Evolutionary conservation across 2,888 invertebrate genomes (phyloP), one percentile per base, ranked within the genome.

Genomic region (Apamea sordens): DNA sequence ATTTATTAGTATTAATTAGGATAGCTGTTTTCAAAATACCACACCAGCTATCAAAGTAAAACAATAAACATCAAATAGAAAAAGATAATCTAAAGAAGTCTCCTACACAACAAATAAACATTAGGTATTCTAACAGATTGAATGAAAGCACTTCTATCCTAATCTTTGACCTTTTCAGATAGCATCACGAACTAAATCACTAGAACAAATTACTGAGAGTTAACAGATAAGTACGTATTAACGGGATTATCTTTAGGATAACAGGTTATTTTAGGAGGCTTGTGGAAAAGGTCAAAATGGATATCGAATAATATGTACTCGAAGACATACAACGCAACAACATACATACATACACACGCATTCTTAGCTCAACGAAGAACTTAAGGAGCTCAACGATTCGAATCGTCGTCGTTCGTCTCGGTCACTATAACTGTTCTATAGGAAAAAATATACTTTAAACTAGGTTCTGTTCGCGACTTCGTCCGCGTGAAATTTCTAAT

Each of bases 151-250:
- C 53, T 72, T 44, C 36, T 36, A 50, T 70, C n/a, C 44, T 53
- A 74, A 82, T 81, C 82, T 47, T 21, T 81, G 82, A 85, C 82
- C 85, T 82, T 72, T 80, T 28, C 47, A 56, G 73, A 72, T 85
- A 68, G 18, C 41, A 63, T 28, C 6, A 36, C 56, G 56, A 59
- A 61, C 65, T 70, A 65, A 59, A 81, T 81, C 67, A 65, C 74
- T 36, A 67, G 69, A 82, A 82, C 82, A 81, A 81, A 85, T 73
- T 50, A 72, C 64, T 32, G 24, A 6, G 69, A 59, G 73, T 73
- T 69, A 69, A 50, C 18, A 65, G 86, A 85, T 82, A 53, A 85
- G 64, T 53, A 61, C 53, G 36, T 10, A 73, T 73, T 81, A 85
- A 70, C 28, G 53, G 36, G 64, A 53, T 82, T 70, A 44, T 69